Conservation (phyloP, 2,113 vertebrate genomes). For the Larimichthys crocea region DNA sequence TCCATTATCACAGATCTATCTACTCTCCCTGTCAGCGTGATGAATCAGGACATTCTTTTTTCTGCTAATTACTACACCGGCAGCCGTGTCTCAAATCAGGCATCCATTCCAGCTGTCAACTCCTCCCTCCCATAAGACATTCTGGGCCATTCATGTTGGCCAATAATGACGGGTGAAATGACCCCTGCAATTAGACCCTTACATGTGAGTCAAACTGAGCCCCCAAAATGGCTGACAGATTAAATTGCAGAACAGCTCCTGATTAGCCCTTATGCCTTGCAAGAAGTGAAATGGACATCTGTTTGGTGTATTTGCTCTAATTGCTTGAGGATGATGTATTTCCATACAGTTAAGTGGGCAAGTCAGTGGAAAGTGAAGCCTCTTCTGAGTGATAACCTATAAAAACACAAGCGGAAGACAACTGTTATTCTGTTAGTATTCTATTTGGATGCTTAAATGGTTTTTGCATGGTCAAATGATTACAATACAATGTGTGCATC, state of each 20-base stretch:
- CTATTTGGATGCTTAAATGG: slow-evolving; percentile 26
- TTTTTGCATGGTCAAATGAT: slow-evolving; percentile 53
- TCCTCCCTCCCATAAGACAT: slow-evolving; percentile 12
- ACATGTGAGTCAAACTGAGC: slow-evolving; percentile 44
- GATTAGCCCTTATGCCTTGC: slow-evolving; percentile 32
- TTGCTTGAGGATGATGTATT: slow-evolving; percentile 57
- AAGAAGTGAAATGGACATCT: slow-evolving; percentile 52
- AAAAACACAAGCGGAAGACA: slow-evolving; percentile 29
- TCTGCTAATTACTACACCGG: slow-evolving; percentile 23
- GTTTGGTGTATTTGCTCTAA: slow-evolving; percentile 60
- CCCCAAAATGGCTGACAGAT: slow-evolving; percentile 49
- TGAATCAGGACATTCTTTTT: slow-evolving; percentile 10
- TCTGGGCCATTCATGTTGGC: slow-evolving; percentile 33
- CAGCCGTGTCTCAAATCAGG: slow-evolving; percentile 28
- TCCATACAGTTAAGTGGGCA: slow-evolving; percentile 39
- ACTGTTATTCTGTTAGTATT: slow-evolving; percentile 3
- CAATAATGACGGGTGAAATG: slow-evolving; percentile 44
- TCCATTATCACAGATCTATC: slow-evolving; percentile 9
- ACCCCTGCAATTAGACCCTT: slow-evolving; percentile 52
- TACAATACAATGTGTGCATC: slow-evolving; percentile 43
- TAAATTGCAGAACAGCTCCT: slow-evolving; percentile 40
- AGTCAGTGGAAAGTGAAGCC: slow-evolving; percentile 37
- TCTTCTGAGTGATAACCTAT: slow-evolving; percentile 42
- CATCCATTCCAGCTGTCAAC: slow-evolving; percentile 36
- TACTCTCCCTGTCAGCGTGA: background rate